These are phyloP conservation scores for Puntigrus tetrazona DNA, from an alignment of 2,113 vertebrate species.

Conservation along the genomic window DNA sequence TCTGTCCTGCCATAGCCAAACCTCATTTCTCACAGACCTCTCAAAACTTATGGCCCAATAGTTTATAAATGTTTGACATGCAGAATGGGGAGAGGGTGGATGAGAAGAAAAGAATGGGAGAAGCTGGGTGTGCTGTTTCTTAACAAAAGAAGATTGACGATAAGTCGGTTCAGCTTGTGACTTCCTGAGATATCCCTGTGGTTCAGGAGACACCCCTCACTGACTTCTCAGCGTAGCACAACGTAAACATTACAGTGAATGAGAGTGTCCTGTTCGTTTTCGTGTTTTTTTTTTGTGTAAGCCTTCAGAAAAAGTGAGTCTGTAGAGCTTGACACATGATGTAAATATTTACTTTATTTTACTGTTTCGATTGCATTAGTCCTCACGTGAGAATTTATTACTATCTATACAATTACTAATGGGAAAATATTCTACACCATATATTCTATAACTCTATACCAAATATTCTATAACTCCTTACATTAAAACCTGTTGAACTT, in stretches of 20 bases:
- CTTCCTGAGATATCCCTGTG: slow-evolving; percentile 28
- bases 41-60: slow-evolving; percentile 26
- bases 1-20: slow-evolving; percentile 9
- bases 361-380: slow-evolving; percentile 2
- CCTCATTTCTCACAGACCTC: slow-evolving; percentile 25
- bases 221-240: slow-evolving; percentile 46
- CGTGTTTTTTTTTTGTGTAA: not conserved
- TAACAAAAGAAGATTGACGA: slow-evolving; percentile 40
- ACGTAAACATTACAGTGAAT: slow-evolving; percentile 45
- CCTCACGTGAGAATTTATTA: not conserved
- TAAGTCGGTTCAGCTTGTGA: slow-evolving; percentile 32
- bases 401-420: not conserved
- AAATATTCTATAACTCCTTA: too few relatives aligned
- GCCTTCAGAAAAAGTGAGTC: slow-evolving; percentile 22
- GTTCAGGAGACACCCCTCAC: slow-evolving; percentile 37
- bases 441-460: too few relatives aligned
- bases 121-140: slow-evolving; percentile 38
- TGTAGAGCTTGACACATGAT: slow-evolving; percentile 36
- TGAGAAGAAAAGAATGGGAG: slow-evolving; percentile 7
- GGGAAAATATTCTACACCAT: not conserved
- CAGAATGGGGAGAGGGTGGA: slow-evolving; percentile 12
- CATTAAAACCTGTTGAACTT: not conserved
- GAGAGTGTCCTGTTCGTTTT: slow-evolving; percentile 20
- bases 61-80: slow-evolving; percentile 40
- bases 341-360: slow-evolving; percentile 52